phyloP scores from a whole-genome alignment of 1,140 invertebrate genomes.

The Lordiphosa mommai region DNA sequence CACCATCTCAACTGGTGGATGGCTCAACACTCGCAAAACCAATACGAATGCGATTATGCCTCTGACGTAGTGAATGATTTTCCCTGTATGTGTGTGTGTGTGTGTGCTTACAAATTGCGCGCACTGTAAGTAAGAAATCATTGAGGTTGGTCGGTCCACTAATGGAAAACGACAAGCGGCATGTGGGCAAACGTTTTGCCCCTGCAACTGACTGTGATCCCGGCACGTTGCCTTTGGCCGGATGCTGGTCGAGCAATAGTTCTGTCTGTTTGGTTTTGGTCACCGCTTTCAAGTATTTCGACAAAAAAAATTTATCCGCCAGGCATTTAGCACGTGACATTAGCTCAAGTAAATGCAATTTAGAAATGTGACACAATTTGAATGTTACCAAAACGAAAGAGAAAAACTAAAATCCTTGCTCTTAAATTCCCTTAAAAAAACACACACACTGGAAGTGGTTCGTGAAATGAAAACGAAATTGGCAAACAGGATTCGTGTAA shows the following conservation, averaged over 20 bases:
- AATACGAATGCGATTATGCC: constrained; percentile 70
- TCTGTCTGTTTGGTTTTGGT: constrained; percentile 47
- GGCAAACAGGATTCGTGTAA: constrained; percentile 2
- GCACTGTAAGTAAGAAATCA: constrained; percentile 72
- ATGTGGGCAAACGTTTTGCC: constrained; percentile 58
- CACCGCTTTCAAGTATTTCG: constrained; percentile 18
- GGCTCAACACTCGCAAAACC: constrained; percentile 10
- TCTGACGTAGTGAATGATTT: constrained; percentile 7
- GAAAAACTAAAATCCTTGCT: background rate
- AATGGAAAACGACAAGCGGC: constrained; percentile 72
- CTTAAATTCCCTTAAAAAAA: no score
- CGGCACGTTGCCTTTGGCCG: constrained; percentile 40
- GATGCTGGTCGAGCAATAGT: constrained; percentile 60
- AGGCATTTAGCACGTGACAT: constrained; percentile 49
- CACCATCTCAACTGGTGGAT: no score
- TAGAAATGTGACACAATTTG: constrained; percentile 59
- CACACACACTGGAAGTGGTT: constrained; percentile 45
- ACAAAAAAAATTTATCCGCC: no score
- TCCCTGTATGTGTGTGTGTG: constrained; percentile 4
- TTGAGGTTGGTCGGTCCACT: constrained; percentile 71
- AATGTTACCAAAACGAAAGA: background rate
- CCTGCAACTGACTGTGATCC: constrained; percentile 1
- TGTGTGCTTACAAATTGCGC: constrained; percentile 43
- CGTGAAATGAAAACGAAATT: constrained; percentile 19
- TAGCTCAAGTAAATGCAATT: constrained; percentile 49